Percentiles rank a stretch among this genome's conserved stretches.
Evolutionary conservation across 2,888 invertebrate genomes (phyloP).

Genomic region (Cybosia mesomella): DNA sequence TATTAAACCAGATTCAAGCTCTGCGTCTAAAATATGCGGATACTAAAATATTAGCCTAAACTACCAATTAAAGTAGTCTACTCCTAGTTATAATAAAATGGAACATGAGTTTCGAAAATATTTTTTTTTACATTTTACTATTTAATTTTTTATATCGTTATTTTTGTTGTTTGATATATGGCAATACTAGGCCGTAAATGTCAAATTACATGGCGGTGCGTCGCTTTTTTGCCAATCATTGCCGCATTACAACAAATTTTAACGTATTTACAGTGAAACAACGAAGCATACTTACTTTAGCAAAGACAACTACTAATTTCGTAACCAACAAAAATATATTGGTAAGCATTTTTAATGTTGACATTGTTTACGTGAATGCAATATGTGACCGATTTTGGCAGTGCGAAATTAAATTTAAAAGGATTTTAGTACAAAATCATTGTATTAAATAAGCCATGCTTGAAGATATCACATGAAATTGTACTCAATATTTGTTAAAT

Average conservation of each 20-base stretch:
- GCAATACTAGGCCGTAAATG: conserved; percentile 59
- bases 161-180: conserved; percentile 14
- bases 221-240: conserved; percentile 83
- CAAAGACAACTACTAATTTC: conserved; percentile 35
- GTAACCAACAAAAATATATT: conserved; percentile 41
- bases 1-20: no score
- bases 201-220: conserved; percentile 79
- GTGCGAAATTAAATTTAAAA: conserved; percentile 43
- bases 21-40: no score
- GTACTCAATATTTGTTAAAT: conserved; percentile 29
- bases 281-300: conserved; percentile 46
- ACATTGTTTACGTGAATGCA: conserved; percentile 32
- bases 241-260: conserved; percentile 73
- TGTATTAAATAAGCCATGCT: conserved; percentile 19
- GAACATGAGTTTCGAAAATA: background rate
- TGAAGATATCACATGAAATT: conserved; percentile 11
- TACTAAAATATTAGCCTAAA: no score
- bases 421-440: conserved; percentile 16
- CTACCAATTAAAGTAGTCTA: no score
- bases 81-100: background rate
- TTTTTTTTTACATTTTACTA: background rate
- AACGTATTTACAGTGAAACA: conserved; percentile 64
- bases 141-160: background rate
- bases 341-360: conserved; percentile 51
- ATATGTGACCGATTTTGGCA: conserved; percentile 32